phyloP scores from a whole-genome alignment of 53 echinoderm and acorn worm species.

The Temnopleurus reevesii region DNA sequence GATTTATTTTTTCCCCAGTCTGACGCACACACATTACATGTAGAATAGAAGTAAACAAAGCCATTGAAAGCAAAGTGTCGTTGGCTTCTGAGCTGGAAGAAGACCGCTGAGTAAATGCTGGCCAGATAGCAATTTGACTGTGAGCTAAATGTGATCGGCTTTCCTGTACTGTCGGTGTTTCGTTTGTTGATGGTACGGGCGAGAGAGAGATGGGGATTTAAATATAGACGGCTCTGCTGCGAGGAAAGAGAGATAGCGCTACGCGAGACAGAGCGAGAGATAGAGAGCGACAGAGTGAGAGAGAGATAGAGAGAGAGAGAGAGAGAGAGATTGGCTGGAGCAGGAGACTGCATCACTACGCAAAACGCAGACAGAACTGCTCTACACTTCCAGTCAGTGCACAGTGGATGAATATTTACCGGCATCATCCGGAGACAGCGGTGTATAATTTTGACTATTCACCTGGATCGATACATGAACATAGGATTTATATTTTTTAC shows the following conservation, averaged over 20 bases:
- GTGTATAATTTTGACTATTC: neutral
- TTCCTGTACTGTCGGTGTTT: neutral
- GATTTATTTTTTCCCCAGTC: neutral
- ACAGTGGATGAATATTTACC: neutral
- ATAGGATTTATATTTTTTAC: neutral
- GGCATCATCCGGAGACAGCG: neutral
- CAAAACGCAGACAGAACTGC: neutral
- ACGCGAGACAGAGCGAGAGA: neutral
- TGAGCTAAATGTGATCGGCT: neutral
- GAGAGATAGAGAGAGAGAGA: no score
- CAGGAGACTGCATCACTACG: neutral
- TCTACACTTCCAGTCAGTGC: slow-evolving; percentile 6
- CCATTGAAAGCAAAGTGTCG: neutral
- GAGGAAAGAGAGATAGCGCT: neutral
- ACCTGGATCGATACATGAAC: neutral
- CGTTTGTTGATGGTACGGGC: neutral
- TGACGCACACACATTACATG: neutral
- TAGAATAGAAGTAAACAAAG: neutral
- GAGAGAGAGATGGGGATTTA: neutral
- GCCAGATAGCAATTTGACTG: neutral
- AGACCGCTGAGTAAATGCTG: neutral
- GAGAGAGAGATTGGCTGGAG: no score
- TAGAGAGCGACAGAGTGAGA: no score
- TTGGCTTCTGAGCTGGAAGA: neutral
- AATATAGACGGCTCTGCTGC: neutral